phyloP scores from a whole-genome alignment of 2,113 vertebrate genomes.

The Bos taurus region DNA sequence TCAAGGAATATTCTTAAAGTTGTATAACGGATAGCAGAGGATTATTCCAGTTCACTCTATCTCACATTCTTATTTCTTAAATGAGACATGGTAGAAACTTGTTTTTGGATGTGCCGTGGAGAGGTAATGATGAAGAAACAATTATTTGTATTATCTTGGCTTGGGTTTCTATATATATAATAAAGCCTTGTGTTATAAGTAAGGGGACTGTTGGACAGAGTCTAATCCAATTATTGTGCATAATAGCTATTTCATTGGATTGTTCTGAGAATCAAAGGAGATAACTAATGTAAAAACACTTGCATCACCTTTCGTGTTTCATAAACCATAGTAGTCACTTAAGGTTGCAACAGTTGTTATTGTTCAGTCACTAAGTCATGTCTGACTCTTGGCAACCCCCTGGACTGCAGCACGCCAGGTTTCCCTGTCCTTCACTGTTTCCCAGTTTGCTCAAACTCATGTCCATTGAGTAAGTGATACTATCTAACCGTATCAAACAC shows the following conservation, averaged over 20 bases:
- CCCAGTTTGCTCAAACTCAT: background rate
- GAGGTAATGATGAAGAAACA: background rate
- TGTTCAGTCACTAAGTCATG: background rate
- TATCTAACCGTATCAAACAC: background rate
- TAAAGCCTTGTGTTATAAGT: background rate
- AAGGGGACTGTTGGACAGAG: background rate
- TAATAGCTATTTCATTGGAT: background rate
- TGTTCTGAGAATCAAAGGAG: background rate
- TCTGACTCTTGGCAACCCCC: background rate
- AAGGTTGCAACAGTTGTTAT: background rate
- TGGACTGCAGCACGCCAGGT: background rate
- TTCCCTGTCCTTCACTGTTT: background rate
- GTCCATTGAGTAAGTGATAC: background rate
- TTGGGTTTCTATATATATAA: background rate
- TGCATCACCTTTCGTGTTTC: background rate
- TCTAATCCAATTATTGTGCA: background rate
- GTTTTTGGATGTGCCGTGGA: background rate
- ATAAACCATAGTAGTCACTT: background rate
- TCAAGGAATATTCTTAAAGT: background rate
- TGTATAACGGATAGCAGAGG: background rate
- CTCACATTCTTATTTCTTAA: background rate
- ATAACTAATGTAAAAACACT: background rate
- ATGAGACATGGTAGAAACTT: background rate
- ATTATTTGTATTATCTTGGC: background rate
- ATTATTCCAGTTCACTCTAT: background rate